Evolutionary conservation across 2,888 invertebrate species (phyloP).

Genomic region (Nineta flava): DNA sequence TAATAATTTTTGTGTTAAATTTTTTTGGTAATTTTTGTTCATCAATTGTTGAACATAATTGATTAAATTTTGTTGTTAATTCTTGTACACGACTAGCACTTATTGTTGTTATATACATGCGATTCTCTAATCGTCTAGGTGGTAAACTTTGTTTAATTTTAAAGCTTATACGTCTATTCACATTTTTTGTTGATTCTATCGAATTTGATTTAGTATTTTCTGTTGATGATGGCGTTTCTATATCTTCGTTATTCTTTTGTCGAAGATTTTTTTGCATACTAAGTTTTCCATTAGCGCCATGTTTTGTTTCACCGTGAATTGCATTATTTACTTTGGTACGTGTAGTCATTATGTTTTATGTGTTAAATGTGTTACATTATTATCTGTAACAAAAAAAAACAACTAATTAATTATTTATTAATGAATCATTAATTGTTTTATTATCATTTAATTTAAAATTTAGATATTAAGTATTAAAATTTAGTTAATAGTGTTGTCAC

Average conservation of each 20-base stretch:
- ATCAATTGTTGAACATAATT: conserved; percentile 27
- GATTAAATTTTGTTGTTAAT: conserved; percentile 52
- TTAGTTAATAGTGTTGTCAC: too few relatives aligned
- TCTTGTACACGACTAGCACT: conserved; percentile 45
- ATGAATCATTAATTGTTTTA: too few relatives aligned
- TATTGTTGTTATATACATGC: conserved; percentile 27
- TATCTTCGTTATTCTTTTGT: background rate
- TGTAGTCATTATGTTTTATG: too few relatives aligned
- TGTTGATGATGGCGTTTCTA: background rate
- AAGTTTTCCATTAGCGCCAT: too few relatives aligned
- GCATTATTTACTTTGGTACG: too few relatives aligned
- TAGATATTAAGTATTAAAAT: too few relatives aligned
- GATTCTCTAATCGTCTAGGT: background rate
- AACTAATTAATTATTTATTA: too few relatives aligned
- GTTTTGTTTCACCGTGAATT: too few relatives aligned
- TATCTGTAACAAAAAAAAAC: too few relatives aligned
- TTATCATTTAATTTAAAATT: too few relatives aligned
- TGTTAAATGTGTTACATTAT: too few relatives aligned
- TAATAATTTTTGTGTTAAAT: conserved; percentile 10
- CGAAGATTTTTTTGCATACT: too few relatives aligned
- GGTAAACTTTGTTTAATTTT: background rate
- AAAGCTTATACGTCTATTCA: background rate
- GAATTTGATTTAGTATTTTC: background rate
- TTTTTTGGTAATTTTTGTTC: conserved; percentile 16
- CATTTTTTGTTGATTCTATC: background rate